phyloP scores from a whole-genome alignment of 2,113 vertebrate species.

The Todiramphus saurophagus region DNA sequence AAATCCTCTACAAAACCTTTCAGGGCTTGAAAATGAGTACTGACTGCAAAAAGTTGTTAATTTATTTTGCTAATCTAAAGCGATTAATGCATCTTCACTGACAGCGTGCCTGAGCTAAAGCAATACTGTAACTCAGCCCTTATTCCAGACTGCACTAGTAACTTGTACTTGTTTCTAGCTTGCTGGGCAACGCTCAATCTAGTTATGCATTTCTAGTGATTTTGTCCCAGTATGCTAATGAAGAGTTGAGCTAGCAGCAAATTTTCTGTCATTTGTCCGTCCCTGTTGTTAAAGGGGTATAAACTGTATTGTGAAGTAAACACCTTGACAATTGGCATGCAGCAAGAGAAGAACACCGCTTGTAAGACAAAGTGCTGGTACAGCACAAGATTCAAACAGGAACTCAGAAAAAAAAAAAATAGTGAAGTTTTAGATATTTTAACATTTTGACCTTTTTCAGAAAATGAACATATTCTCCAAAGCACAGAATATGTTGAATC shows the following conservation, averaged over 20 bases:
- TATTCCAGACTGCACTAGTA: neutral
- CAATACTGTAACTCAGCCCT: neutral
- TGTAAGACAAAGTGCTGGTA: neutral
- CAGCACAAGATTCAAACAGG: neutral
- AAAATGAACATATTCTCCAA: conserved; percentile 71
- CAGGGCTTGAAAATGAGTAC: neutral
- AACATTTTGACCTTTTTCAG: conserved; percentile 70
- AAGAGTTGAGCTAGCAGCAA: conserved; percentile 9
- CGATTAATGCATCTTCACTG: neutral
- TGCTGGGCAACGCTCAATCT: neutral
- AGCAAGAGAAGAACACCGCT: neutral
- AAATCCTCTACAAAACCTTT: neutral
- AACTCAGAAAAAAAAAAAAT: neutral
- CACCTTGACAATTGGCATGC: neutral
- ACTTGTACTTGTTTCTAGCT: neutral
- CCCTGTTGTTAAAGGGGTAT: neutral
- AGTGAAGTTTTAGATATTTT: conserved; percentile 55
- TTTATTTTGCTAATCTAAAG: neutral
- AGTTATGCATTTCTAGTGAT: neutral
- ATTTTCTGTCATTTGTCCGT: neutral
- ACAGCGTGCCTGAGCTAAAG: neutral
- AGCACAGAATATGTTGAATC: conserved; percentile 66
- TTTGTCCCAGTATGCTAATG: neutral
- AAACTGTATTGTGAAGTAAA: neutral
- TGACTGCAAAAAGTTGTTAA: neutral